Evolutionary conservation across 2,797 vertebrate species (phyloP), one percentile per base, ranked within the genome.

Genomic region (Tragopan temminckii): DNA sequence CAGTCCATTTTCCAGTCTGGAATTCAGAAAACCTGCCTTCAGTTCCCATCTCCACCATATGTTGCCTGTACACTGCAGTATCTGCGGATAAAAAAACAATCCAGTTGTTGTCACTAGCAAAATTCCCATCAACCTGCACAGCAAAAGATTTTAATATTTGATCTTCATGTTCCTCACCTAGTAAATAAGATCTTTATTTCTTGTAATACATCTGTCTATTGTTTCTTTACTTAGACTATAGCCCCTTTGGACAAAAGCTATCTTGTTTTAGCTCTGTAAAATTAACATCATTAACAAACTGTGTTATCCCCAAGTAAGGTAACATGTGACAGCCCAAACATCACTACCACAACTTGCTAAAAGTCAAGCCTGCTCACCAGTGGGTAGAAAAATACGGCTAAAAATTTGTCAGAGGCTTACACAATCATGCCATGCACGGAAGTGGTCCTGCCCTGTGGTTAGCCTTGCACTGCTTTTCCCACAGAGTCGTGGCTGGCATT

Each of bases 91-190:
- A 80, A 76, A 48, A 52, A 38, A 42, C 72, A 78, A 78, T 53
- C 38, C 59, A 69, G 45, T 50, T 67, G 48, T 62, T 78, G 20
- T 63, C 48, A 40, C 63, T 66, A 80, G 52, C 45, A 75, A 92
- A 88, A 91, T 90, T 95, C 75, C 80, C 27, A 31, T 7, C 88
- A 76, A 72, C 23, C 29, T 74, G 24, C 64, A 87, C 12, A 89
- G 29, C 40, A 7, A 62, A 58, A 88, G n/a, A 84, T 88, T 86
- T 93, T 81, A 36, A 33, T 84, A 79, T 85, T 77, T 84, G 82
- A 92, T 81, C 67, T 92, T 91, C 61, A 31, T 68, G 55, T 91
- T 83, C 31, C 5, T 79, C 74, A 74, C 80, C 52, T 43, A 46
- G 43, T 33, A 89, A 92, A 92, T 66, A 68, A 91, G 45, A 43